Base-by-base conservation (phyloP, 2,888 invertebrate species). In the Spatulosminthurus flaviceps region DNA sequence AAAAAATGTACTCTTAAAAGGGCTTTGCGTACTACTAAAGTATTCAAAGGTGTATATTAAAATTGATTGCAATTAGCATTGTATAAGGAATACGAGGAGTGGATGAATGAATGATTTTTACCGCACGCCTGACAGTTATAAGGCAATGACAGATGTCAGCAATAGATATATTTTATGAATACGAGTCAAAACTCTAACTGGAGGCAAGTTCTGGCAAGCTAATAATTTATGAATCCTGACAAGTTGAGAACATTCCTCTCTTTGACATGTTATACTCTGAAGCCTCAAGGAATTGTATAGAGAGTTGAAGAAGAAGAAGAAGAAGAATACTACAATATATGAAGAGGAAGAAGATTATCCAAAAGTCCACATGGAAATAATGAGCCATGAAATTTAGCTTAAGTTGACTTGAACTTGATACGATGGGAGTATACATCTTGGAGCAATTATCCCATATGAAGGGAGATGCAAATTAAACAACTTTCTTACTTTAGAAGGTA, bases 351-450 rank as follows among this genome's bases (percentile, higher is more conserved):
- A 51, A 2, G 51, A 51, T n/a, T 16, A 51, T 51, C 51, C n/a
- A 5, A n/a, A n/a, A 34, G 19, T 16, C 1, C n/a, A 69, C 29
- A 26, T n/a, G 28, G 29, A 29, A 69, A 69, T 69, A 69, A 69
- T 69, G 69, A 69, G 21, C 69, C 69, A 28, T 69, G 29, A n/a
- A 69, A 28, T 70, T n/a, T 41, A 70, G 21, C 41, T 70, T 11
- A 70, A 41, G 21, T 16, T 69, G 13, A 13, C 16, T 69, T 51
- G 51, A n/a, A 51, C n/a, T 51, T 51, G 9, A 51, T 51, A 19
- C 5, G n/a, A 5, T 51, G 51, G 1, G 16, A 51, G 13, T 41
- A 51, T 51, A 51, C 51, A 51, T 51, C 16, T 51, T 51, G 51
- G 51, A 51, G n/a, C 51, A 51, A 51, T 51, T 51, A 51, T 51